Base-by-base conservation (phyloP, 2,888 invertebrate species). In the Apantesis nais region DNA sequence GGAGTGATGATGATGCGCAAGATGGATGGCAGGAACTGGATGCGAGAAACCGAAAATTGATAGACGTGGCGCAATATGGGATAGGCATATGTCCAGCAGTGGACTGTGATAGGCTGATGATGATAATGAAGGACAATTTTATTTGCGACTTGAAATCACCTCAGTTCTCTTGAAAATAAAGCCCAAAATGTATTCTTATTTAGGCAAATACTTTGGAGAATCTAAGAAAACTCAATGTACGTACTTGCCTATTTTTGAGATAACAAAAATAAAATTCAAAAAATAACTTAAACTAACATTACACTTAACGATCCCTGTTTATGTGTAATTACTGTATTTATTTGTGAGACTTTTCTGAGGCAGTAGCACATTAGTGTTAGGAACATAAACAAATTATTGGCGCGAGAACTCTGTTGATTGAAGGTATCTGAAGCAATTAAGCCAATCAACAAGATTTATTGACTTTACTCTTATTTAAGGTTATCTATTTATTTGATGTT, bases 351-450 rank as follows among this genome's bases (percentile, higher is more conserved):
- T 19, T 44, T 29, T 44, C 31, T 48, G 44, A 48, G 22, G 14
- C 4, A 22, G 44, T 8, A 62, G 5, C 44, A 44, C 29, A 44
- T 44, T 22, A 31, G 41, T 9, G n/a, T 22, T 61, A 37, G 0
- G 34, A 62, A 31, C 22, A 31, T 64, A 48, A 64, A 64, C 64
- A 64, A 64, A 64, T 64, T 48, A 31, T 62, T 62, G 37, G 34
- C 29, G 22, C 29, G 31, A 31, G 31, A 64, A 31, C 31, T 64
- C 7, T 31, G 44, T 39, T 64, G 64, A 48, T 64, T 31, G 64
- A 64, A 22, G 11, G 29, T 31, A 64, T 64, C 39, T 41, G 5
- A 31, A 34, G 48, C 12, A 64, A 64, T 64, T 34, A 48, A 67
- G 19, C 34, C 34, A 11, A 19, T 48, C 37, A 37, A n/a, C 61